A percentile compares a stretch with the other conserved stretches of the same genome.
phyloP scores from a whole-genome alignment of 2,113 vertebrate species.

The Calonectris borealis region DNA sequence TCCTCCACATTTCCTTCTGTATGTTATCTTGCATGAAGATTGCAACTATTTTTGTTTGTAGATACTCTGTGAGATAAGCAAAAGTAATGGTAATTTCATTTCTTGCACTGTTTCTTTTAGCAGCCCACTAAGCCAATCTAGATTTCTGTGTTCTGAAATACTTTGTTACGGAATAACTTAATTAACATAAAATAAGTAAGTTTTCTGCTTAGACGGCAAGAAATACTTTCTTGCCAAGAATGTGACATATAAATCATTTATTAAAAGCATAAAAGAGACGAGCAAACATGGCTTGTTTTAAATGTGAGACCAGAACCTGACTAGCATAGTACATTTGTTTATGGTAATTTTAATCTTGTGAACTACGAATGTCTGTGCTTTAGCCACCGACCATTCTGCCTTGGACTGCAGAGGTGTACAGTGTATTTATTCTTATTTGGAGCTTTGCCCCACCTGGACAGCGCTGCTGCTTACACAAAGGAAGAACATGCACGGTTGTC shows the following conservation, averaged over 20 bases:
- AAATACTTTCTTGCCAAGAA: not conserved
- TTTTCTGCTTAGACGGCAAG: not conserved
- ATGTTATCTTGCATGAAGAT: not conserved
- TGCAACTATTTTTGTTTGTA: not conserved
- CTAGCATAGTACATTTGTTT: not conserved
- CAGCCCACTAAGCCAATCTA: not conserved
- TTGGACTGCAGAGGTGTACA: not conserved
- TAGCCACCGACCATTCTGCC: not conserved
- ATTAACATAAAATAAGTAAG: not conserved
- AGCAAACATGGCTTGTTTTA: not conserved
- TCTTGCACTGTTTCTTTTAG: not conserved
- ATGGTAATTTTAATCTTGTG: not conserved
- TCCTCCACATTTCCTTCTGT: not conserved
- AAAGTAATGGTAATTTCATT: not conserved
- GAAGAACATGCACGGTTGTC: accelerated
- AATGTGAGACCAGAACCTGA: not conserved
- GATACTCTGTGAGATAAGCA: not conserved
- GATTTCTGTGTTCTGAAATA: not conserved
- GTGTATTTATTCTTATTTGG: not conserved
- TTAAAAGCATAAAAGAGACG: not conserved
- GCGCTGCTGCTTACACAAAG: not conserved
- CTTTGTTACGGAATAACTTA: not conserved
- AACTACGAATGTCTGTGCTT: not conserved
- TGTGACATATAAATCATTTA: not conserved
- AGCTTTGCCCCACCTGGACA: not conserved